Percentiles rank a stretch among this genome's conserved stretches.
Evolutionary conservation across 1,140 invertebrate species (phyloP).

Genomic region (Bombus pascuorum): DNA sequence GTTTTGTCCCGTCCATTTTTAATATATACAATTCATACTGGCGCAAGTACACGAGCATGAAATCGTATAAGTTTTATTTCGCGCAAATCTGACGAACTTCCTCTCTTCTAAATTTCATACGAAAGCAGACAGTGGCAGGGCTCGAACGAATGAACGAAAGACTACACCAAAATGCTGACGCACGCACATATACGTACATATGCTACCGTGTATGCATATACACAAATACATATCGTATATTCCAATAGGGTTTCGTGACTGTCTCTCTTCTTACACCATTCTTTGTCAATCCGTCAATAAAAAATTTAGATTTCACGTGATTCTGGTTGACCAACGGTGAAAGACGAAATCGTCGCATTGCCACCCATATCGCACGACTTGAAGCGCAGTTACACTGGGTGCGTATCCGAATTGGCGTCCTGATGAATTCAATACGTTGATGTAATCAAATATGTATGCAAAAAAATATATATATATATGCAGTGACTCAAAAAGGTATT

Average conservation of each 20-base stretch:
- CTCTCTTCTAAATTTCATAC: slow-evolving; percentile 56
- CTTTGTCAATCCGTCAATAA: background rate
- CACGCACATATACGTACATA: no score
- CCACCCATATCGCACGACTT: background rate
- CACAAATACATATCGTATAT: background rate
- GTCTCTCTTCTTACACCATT: background rate
- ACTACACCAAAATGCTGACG: slow-evolving; percentile 2
- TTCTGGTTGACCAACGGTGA: no score
- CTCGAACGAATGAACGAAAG: background rate
- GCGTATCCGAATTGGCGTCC: no score
- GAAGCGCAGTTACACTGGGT: no score
- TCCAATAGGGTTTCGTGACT: slow-evolving; percentile 46
- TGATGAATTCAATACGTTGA: no score
- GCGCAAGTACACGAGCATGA: background rate
- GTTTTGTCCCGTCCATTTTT: background rate
- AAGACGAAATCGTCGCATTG: background rate
- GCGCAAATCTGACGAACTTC: slow-evolving; percentile 40
- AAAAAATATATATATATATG: no score
- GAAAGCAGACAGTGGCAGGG: background rate
- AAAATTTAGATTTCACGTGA: slow-evolving; percentile 19
- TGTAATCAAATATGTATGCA: no score
- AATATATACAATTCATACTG: slow-evolving; percentile 1
- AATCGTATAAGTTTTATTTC: slow-evolving; percentile 30
- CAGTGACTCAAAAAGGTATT: no score
- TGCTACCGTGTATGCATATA: no score